Base-by-base conservation (phyloP, 2,797 vertebrate genomes). In the Tadarida brasiliensis region DNA sequence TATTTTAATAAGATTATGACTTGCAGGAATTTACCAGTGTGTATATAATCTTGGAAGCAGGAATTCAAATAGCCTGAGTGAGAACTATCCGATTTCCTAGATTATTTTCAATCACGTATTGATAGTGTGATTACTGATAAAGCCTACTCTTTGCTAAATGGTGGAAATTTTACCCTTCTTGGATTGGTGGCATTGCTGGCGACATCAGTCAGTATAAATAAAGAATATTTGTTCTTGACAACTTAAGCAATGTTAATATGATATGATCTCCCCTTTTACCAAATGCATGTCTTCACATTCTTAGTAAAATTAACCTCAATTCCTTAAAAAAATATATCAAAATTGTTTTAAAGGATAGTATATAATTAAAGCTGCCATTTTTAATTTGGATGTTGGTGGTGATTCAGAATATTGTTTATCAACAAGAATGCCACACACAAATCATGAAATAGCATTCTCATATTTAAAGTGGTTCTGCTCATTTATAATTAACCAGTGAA, bases 161-260 rank as follows among this genome's bases (percentile, higher is more conserved):
- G 20, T 77, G 33, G 68, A 85, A 56, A 87, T 49, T 88, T 90
- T 80, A 19, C 1, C 26, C 35, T 39, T 76, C 35, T 87, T 90
- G 15, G 76, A 59, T 84, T 65, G 17, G 54, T 19, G 12, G 5
- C 12, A 90, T 44, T 92, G 16, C 35, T 91, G 30, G 4, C 26
- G 91, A 70, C 0, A 76, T 22, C 30, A 76, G 0, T 94, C 14
- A 51, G 3, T 68, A 59, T 30, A 90, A 86, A 78, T 51, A 88
- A 95, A 88, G 11, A 26, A 30, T 87, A 67, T 84, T 71, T 15
- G 61, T 87, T 85, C 61, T 92, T 80, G 56, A 92, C 22, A 67
- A 11, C n/a, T 67, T 82, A 95, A 56, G 56, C 22, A 83, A 54
- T 68, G 5, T 68, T 74, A 92, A 74, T 85, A 16, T 65, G 10